Evolutionary conservation across 2,888 invertebrate species (phyloP).

Genomic region (Dasysyrphus albostriatus): DNA sequence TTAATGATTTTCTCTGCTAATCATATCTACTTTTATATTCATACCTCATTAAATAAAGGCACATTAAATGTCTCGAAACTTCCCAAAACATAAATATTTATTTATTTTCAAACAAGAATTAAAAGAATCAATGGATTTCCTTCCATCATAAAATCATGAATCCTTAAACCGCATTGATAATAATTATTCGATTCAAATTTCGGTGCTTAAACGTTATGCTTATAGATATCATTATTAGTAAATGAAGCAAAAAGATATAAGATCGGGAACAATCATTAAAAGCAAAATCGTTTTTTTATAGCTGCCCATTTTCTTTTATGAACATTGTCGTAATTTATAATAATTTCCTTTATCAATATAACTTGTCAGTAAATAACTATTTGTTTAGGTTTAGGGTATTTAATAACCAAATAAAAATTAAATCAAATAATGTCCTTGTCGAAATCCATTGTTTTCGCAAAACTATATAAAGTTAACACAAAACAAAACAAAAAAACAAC

Average conservation of each 20-base stretch:
- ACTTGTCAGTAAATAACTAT: slow-evolving; percentile 10
- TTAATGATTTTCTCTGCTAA: too few relatives aligned
- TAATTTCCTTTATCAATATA: slow-evolving; percentile 2
- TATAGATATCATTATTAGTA: not conserved
- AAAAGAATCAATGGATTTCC: not conserved
- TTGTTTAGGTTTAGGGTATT: not conserved
- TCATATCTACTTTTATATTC: too few relatives aligned
- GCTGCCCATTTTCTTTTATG: not conserved
- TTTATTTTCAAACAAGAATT: not conserved
- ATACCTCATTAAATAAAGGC: not conserved
- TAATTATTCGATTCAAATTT: not conserved
- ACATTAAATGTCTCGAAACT: not conserved
- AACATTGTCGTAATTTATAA: not conserved
- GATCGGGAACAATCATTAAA: slow-evolving; percentile 6
- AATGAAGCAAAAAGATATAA: not conserved
- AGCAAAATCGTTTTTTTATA: not conserved
- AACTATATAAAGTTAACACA: slow-evolving; percentile 2
- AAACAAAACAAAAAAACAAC: not conserved
- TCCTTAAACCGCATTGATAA: not conserved
- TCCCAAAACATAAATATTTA: not conserved
- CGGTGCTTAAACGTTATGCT: not conserved
- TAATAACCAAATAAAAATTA: not conserved
- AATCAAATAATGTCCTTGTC: not conserved
- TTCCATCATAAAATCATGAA: not conserved
- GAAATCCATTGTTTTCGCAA: not conserved